Base-by-base conservation (phyloP, 2,113 vertebrate species). In the Campylomormyrus numenius region DNA sequence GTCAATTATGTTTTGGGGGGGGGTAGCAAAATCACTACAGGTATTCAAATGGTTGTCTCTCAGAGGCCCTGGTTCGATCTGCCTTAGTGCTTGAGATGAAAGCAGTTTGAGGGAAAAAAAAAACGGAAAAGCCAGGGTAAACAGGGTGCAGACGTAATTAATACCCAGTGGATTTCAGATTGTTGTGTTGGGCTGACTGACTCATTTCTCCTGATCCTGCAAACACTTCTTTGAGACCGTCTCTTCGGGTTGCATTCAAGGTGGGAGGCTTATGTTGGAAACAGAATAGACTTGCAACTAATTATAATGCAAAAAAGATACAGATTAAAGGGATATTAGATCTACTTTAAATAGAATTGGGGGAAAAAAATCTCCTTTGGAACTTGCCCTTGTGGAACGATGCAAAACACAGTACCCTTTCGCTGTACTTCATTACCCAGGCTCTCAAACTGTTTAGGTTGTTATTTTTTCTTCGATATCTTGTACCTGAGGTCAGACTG, bases 91-190 rank as follows among this genome's bases (percentile, higher is more conserved):
- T 85, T n/a, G 35, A 89, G 89, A 87, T 52, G 15, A 80, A 87
- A 56, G 85, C 46, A 46, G 3, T 77, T 70, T 24, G 9, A 48
- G 89, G n/a, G n/a, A 2, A 66, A 31, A 70, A 70, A 70, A 90
- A 90, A 87, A 27, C 3, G 3, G 27, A 88, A 90, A 87, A 10
- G 21, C 85, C 17, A 48, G 48, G 49, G 35, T 56, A 70, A 88
- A 56, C 46, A 52, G 85, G 84, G 86, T 90, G 52, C 74, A 87
- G 89, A 21, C 31, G 50, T 87, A 87, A 90, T 90, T 87, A 77
- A 77, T 90, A 50, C 89, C 85, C 62, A 77, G 89, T 66, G 85
- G 66, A 53, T 50, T 45, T 80, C 27, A 46, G 85, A 88, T 90
- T 53, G 70, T 77, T 52, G n/a, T 77, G n/a, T 35, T 53, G 27